Evolutionary conservation across 2,113 vertebrate genomes (phyloP).

Genomic region (Stomatorhinus ivindoensis): DNA sequence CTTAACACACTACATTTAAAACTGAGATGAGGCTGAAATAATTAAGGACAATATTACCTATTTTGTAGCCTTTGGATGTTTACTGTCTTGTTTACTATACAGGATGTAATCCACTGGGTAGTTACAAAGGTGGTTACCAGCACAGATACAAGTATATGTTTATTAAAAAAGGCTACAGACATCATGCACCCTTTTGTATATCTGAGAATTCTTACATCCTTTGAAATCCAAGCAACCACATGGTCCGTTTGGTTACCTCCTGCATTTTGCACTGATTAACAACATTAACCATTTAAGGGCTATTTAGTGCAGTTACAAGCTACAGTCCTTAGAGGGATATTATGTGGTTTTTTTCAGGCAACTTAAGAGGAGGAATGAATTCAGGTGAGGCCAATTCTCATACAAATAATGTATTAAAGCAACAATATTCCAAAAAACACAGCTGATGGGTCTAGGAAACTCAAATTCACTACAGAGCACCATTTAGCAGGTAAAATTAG

Average conservation of each 20-base stretch:
- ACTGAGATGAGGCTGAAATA: not conserved
- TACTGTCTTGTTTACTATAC: not conserved
- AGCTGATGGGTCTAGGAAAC: not conserved
- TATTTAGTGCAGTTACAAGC: not conserved
- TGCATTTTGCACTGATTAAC: not conserved
- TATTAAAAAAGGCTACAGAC: not conserved
- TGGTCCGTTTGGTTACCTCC: not conserved
- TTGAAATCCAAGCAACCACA: not conserved
- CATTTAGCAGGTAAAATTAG: not conserved
- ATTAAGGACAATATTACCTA: not conserved
- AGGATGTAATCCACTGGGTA: not conserved
- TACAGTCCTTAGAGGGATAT: not conserved
- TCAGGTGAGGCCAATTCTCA: not conserved
- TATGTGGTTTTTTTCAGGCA: not conserved
- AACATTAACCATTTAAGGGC: not conserved
- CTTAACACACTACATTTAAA: not conserved
- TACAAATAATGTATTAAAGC: not conserved
- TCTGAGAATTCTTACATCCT: not conserved
- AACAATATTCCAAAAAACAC: not conserved
- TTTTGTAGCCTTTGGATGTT: not conserved
- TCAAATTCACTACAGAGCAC: not conserved
- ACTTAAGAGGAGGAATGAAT: not conserved
- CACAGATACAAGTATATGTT: not conserved
- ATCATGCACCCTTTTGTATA: not conserved
- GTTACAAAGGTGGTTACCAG: not conserved